phyloP scores from a whole-genome alignment of 2,888 invertebrate genomes.

The Eurytoma californica region DNA sequence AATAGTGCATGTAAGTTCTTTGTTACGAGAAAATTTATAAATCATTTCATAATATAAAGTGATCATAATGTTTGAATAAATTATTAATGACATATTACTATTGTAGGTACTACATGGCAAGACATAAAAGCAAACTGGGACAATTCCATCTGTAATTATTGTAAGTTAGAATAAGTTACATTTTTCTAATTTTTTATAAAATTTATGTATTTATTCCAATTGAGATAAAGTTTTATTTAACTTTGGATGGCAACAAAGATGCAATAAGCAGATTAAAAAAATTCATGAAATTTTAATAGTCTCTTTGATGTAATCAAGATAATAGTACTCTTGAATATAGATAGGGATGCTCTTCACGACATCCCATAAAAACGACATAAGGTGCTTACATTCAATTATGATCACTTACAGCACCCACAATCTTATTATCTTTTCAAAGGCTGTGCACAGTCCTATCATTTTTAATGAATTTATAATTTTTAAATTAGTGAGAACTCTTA shows the following conservation, averaged over 20 bases:
- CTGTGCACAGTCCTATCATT: background rate
- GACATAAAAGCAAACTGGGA: too few species aligned
- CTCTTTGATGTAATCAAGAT: constrained; percentile 50
- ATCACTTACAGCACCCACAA: constrained; percentile 47
- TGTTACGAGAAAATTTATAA: too few species aligned
- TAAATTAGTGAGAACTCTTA: too few species aligned
- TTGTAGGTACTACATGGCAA: too few species aligned
- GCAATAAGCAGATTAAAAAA: constrained; percentile 41
- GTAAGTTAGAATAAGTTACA: background rate
- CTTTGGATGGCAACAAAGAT: constrained; percentile 42
- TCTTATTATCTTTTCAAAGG: constrained; percentile 36
- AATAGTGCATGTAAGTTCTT: too few species aligned
- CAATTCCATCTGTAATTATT: background rate
- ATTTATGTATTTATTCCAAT: constrained; percentile 6
- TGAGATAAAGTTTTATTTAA: constrained; percentile 32
- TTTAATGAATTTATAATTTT: constrained; percentile 13
- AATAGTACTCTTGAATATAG: constrained; percentile 48
- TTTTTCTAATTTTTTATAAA: constrained; percentile 36
- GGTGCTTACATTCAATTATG: constrained; percentile 45
- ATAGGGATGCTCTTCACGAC: constrained; percentile 26
- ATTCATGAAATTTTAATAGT: constrained; percentile 45
- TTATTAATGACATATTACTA: too few species aligned
- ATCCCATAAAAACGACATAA: constrained; percentile 46
- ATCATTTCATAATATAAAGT: too few species aligned
- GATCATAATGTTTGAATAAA: too few species aligned